Conservation (phyloP, 2,888 invertebrate genomes). For the Sipunculus nudus region DNA sequence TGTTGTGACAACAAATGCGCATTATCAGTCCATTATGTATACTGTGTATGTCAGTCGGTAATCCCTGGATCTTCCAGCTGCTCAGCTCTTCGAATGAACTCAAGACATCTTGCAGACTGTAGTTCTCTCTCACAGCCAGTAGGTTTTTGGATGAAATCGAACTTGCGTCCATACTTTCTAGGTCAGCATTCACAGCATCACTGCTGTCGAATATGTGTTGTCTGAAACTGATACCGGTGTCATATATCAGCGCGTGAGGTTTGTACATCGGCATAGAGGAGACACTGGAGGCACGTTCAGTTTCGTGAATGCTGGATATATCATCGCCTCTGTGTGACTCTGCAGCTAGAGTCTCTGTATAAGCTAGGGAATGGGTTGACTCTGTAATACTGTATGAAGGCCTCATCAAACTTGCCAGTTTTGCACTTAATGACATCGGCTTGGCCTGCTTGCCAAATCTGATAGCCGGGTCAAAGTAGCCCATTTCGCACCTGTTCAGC, state of each 20-base stretch:
- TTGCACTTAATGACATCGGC: conserved; percentile 23
- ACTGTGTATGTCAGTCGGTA: conserved; percentile 60
- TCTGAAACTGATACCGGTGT: conserved; percentile 16
- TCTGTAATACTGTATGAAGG: conserved; percentile 12
- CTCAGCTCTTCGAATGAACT: conserved; percentile 60
- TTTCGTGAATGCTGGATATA: conserved; percentile 10
- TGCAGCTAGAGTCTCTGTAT: background rate
- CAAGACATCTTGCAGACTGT: conserved; percentile 53
- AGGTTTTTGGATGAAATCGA: conserved; percentile 16
- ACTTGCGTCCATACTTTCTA: conserved; percentile 8
- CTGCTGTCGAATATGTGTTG: conserved; percentile 3
- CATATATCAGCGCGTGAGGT: conserved; percentile 28
- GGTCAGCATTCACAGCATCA: conserved; percentile 4
- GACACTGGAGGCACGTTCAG: conserved; percentile 14
- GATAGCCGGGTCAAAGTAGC: conserved; percentile 23
- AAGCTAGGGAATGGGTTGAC: conserved; percentile 16
- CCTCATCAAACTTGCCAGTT: conserved; percentile 16
- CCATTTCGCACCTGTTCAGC: conserved; percentile 49
- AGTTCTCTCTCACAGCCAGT: conserved; percentile 50
- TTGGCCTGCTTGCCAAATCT: conserved; percentile 10
- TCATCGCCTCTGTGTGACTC: conserved; percentile 12
- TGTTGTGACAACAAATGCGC: conserved; percentile 53
- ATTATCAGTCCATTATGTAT: conserved; percentile 62
- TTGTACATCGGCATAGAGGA: conserved; percentile 15
- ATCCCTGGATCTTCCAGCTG: conserved; percentile 54